Percentiles rank a stretch among this genome's conserved stretches.
These are phyloP conservation scores for Limnothrissa miodon DNA, from an alignment of 2,113 vertebrate genomes.

Conservation along the genomic window DNA sequence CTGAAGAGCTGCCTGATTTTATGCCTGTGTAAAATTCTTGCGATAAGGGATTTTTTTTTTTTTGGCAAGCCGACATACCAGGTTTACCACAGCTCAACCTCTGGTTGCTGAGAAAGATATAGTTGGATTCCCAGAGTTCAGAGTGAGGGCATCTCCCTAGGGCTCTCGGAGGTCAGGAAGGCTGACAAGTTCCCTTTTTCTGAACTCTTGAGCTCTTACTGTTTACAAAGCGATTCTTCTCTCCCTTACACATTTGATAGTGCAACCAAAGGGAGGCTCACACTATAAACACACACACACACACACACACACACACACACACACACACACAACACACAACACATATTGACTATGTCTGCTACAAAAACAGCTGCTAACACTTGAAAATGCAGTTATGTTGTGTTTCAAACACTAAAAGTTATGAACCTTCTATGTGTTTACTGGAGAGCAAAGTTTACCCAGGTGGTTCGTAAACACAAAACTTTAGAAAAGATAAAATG, in stretches of 20 bases:
- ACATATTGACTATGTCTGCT: not conserved
- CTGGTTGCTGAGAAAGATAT: not conserved
- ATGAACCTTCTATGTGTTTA: not conserved
- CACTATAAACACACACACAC: not conserved
- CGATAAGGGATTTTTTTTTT: constrained; percentile 10
- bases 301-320: not conserved
- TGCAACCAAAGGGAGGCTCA: not conserved
- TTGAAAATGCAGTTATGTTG: not conserved
- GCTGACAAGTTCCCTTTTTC: not conserved
- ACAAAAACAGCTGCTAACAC: not conserved
- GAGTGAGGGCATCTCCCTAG: not conserved
- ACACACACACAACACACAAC: not conserved
- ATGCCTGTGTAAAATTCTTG: constrained; percentile 29
- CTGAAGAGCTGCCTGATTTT: constrained; percentile 5
- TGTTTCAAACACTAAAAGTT: not conserved
- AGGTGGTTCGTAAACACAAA: not conserved
- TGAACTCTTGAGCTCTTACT: not conserved
- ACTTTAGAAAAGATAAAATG: not conserved
- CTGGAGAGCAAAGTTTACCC: not conserved
- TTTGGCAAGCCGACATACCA: not conserved
- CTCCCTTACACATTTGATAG: not conserved
- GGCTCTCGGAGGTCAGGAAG: not conserved
- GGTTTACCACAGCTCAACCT: not conserved
- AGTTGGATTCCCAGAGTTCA: not conserved
- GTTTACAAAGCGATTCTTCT: not conserved